Conservation (phyloP, 2,113 vertebrate species). For the Taurulus bubalis region DNA sequence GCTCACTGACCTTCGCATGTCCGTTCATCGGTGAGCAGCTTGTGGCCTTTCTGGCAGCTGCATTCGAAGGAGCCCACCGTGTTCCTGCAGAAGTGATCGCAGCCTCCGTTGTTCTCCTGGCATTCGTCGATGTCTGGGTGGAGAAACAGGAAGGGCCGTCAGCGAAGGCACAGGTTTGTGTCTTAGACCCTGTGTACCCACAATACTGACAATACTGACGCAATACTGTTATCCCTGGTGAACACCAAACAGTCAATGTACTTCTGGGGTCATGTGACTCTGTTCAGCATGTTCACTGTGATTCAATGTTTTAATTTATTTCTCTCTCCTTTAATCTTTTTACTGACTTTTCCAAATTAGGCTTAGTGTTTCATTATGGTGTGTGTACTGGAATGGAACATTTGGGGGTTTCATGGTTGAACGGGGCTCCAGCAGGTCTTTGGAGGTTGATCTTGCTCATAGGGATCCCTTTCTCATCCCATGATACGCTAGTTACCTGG, state of each 20-base stretch:
- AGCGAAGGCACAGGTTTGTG: not conserved
- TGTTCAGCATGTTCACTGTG: not conserved
- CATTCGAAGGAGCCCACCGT: constrained; percentile 99
- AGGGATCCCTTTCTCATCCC: constrained; percentile 30
- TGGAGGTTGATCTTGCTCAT: constrained; percentile 18
- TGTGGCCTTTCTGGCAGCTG: constrained; percentile 96
- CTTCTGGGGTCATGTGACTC: not conserved
- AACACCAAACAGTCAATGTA: not conserved
- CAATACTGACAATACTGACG: no score
- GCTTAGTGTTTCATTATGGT: not conserved
- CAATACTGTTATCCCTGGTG: no score
- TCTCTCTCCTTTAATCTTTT: not conserved
- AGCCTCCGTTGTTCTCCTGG: constrained; percentile 93
- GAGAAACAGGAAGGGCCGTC: not conserved
- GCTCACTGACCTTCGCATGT: constrained; percentile 93
- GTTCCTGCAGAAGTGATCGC: constrained; percentile 95
- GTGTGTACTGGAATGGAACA: not conserved
- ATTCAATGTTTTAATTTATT: not conserved
- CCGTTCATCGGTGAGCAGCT: constrained; percentile 95
- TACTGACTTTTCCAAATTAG: constrained; percentile 8
- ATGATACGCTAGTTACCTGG: constrained; percentile 44
- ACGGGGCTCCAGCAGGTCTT: not conserved
- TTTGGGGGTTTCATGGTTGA: not conserved
- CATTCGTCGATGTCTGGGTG: constrained; percentile 95
- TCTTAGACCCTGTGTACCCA: not conserved